These are phyloP conservation scores for Pipistrellus pipistrellus DNA, from an alignment of 2,797 vertebrate species.

Conservation along the genomic window DNA sequence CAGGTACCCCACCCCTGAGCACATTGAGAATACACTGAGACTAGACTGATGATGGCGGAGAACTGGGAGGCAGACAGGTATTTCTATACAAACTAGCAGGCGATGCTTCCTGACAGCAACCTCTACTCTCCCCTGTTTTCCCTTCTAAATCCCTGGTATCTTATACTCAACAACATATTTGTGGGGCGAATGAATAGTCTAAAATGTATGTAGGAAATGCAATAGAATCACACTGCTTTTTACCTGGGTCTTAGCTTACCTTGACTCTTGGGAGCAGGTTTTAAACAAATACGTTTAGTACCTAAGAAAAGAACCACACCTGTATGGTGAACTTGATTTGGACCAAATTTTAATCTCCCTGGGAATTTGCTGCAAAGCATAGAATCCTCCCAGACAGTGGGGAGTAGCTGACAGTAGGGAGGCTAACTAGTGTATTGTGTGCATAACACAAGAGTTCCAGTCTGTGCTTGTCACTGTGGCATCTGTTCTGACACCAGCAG, in stretches of 20 bases:
- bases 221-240: neutral
- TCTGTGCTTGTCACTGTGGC: conserved; percentile 71
- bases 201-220: neutral
- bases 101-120: neutral
- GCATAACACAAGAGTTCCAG: conserved; percentile 68
- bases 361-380: conserved; percentile 26
- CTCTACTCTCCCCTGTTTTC: neutral
- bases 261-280: neutral
- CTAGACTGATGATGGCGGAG: fast-evolving
- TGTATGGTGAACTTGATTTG: neutral
- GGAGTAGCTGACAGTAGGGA: neutral
- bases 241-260: neutral
- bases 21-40: neutral
- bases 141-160: neutral
- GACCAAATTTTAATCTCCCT: neutral
- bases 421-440: conserved; percentile 49
- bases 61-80: neutral
- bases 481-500: conserved; percentile 18
- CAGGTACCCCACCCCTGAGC: neutral
- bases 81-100: neutral
- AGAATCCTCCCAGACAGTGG: neutral
- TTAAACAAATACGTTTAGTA: neutral
- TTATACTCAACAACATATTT: neutral
- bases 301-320: neutral
- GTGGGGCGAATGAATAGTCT: neutral